These are phyloP conservation scores for Ceyx margarethae DNA, from an alignment of 2,113 vertebrate species.

Conservation along the genomic window DNA sequence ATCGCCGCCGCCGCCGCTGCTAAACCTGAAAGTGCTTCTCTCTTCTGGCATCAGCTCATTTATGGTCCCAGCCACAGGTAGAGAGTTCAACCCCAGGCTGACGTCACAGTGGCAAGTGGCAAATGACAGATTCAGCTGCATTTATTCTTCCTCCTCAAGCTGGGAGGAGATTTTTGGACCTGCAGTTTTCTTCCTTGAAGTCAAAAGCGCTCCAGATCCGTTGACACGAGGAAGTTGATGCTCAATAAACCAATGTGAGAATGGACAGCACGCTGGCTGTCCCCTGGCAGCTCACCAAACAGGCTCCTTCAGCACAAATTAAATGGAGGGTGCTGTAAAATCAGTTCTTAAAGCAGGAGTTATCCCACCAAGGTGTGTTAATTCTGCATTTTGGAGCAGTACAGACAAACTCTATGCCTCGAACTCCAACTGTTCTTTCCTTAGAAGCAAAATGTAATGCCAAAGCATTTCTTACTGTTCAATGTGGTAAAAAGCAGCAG, in stretches of 20 bases:
- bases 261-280: not conserved
- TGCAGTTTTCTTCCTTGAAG: not conserved
- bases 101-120: slow-evolving; percentile 63
- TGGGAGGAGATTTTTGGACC: not conserved
- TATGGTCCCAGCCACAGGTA: slow-evolving; percentile 58
- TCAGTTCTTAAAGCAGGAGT: not conserved
- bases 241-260: not conserved
- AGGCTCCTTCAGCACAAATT: not conserved
- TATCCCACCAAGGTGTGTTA: not conserved
- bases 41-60: not conserved
- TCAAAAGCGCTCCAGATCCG: not conserved
- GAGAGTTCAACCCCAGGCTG: slow-evolving; percentile 66
- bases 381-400: not conserved
- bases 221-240: not conserved
- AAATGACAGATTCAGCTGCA: slow-evolving; percentile 28
- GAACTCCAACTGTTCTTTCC: not conserved
- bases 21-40: slow-evolving; percentile 48
- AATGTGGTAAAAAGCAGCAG: not conserved
- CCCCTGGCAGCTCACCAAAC: not conserved
- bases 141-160: not conserved
- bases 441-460: not conserved
- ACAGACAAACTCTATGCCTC: not conserved
- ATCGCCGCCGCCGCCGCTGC: slow-evolving; percentile 21
- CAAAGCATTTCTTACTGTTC: not conserved
- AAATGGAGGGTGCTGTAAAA: not conserved